A percentile compares a stretch with the other conserved stretches of the same genome.
Evolutionary conservation across 2,888 invertebrate species (phyloP).

Genomic region (Gymnocheta viridis): DNA sequence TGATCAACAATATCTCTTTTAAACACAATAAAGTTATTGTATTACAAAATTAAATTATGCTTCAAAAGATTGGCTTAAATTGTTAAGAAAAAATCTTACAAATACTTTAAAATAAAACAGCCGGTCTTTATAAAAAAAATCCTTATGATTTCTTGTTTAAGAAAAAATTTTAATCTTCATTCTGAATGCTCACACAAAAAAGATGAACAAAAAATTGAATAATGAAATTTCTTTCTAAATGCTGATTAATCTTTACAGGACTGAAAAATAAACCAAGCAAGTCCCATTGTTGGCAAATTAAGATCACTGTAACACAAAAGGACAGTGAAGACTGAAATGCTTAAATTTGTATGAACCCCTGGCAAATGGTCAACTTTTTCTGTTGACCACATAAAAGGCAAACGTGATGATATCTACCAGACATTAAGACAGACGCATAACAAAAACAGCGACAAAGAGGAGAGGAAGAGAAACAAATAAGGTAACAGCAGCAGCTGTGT

Average conservation of each 20-base stretch:
- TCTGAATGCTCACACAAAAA: conserved; percentile 1
- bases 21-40: conserved; percentile 52
- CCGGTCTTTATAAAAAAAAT: neutral
- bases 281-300: conserved; percentile 61
- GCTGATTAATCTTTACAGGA: conserved; percentile 44
- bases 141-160: neutral
- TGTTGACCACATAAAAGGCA: conserved; percentile 66
- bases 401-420: conserved; percentile 43
- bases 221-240: conserved; percentile 37
- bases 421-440: conserved; percentile 32
- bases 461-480: neutral
- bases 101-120: conserved; percentile 36
- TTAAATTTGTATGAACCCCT: conserved; percentile 3
- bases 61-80: conserved; percentile 40
- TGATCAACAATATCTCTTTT: conserved; percentile 25
- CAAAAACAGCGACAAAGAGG: neutral
- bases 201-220: conserved; percentile 9
- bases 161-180: conserved; percentile 42
- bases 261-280: neutral
- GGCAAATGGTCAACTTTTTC: conserved; percentile 55
- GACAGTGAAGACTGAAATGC: neutral
- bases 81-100: neutral
- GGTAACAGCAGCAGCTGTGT: conserved; percentile 32
- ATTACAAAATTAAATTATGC: conserved; percentile 59
- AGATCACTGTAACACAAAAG: conserved; percentile 22